These are phyloP conservation scores for Alentia gelatinosa DNA, from an alignment of 2,888 invertebrate species.

Conservation along the genomic window DNA sequence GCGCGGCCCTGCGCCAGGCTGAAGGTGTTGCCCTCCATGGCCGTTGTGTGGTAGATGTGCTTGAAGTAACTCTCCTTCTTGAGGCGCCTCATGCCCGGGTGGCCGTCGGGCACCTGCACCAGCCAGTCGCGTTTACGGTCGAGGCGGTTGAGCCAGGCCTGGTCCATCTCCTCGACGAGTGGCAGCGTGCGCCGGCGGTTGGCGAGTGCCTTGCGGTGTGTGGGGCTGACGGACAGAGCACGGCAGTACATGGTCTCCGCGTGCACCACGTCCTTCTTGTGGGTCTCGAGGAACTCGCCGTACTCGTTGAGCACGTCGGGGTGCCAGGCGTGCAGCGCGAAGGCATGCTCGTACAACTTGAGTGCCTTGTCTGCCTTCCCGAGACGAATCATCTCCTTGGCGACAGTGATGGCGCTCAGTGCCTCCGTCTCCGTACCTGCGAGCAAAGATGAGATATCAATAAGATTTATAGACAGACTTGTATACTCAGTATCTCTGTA, in stretches of 20 bases:
- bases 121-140: conserved; percentile 92
- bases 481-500: neutral
- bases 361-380: conserved; percentile 92
- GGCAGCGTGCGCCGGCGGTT: conserved; percentile 92
- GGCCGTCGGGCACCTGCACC: conserved; percentile 89
- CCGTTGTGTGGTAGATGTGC: conserved; percentile 97
- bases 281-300: conserved; percentile 94
- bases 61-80: conserved; percentile 96
- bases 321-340: conserved; percentile 93
- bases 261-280: conserved; percentile 90
- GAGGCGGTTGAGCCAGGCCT: conserved; percentile 87
- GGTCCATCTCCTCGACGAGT: conserved; percentile 92
- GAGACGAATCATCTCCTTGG: conserved; percentile 89
- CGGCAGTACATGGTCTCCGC: conserved; percentile 94
- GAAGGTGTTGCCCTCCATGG: conserved; percentile 98
- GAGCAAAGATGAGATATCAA: neutral
- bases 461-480: neutral
- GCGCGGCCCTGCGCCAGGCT: conserved; percentile 94
- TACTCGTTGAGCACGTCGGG: conserved; percentile 95
- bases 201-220: conserved; percentile 83
- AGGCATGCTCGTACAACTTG: conserved; percentile 87
- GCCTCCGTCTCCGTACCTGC: conserved; percentile 87
- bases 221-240: conserved; percentile 91
- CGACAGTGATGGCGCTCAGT: conserved; percentile 90
- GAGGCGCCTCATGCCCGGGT: conserved; percentile 90